These are phyloP conservation scores for Conus betulinus DNA, from an alignment of 1,140 invertebrate species.

Conservation along the genomic window DNA sequence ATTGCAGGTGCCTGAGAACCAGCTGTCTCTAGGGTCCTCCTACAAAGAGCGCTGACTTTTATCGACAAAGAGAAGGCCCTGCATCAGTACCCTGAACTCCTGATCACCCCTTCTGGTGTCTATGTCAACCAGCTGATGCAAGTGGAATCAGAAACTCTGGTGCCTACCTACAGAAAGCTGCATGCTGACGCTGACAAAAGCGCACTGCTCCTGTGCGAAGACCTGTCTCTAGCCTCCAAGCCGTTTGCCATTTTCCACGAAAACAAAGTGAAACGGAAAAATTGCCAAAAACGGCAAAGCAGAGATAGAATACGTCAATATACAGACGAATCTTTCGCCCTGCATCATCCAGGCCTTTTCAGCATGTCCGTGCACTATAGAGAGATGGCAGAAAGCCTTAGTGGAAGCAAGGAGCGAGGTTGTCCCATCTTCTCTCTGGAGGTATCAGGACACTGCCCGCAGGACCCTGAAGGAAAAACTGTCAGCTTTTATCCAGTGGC, in stretches of 20 bases:
- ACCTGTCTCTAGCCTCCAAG: not conserved
- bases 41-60: constrained; percentile 9
- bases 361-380: constrained; percentile 43
- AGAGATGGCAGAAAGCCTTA: constrained; percentile 29
- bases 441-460: constrained; percentile 14
- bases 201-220: not conserved
- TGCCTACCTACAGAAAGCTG: constrained; percentile 36
- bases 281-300: not conserved
- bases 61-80: constrained; percentile 18
- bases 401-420: constrained; percentile 27
- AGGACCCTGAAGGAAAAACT: constrained; percentile 1
- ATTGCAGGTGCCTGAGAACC: constrained; percentile 33
- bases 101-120: constrained; percentile 26
- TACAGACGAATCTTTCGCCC: not conserved
- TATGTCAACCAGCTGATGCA: constrained; percentile 44
- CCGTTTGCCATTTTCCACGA: constrained; percentile 3
- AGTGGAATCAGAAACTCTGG: constrained; percentile 36
- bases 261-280: not conserved
- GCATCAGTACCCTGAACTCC: constrained; percentile 33
- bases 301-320: not conserved
- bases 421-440: constrained; percentile 43
- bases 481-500: constrained; percentile 31
- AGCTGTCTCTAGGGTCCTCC: constrained; percentile 12
- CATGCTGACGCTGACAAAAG: constrained; percentile 13
- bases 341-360: constrained; percentile 31